Conservation (phyloP, 2,797 vertebrate species). For the Sebastes miniatus region DNA sequence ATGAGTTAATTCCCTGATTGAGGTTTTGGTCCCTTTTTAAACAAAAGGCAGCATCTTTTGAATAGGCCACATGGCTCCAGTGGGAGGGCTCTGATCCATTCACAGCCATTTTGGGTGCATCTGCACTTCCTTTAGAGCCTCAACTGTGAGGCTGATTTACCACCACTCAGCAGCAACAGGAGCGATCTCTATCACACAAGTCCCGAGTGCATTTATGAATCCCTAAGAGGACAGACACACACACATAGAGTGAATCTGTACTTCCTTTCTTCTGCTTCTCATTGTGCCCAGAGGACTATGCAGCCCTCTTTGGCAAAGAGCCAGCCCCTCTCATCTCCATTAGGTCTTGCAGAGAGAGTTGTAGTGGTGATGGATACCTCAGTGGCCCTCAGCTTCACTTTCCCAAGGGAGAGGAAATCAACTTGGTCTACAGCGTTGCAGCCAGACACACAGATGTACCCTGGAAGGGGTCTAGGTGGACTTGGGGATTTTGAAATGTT, state of each 20-base stretch:
- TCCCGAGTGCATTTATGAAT: conserved; percentile 36
- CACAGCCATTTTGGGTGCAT: conserved; percentile 67
- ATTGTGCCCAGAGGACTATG: conserved; percentile 60
- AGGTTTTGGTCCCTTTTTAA: conserved; percentile 63
- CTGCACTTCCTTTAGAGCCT: conserved; percentile 64
- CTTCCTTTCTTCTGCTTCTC: conserved; percentile 43
- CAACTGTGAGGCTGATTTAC: conserved; percentile 67
- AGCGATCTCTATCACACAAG: background rate
- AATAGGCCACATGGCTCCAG: conserved; percentile 72
- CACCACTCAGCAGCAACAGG: conserved; percentile 50
- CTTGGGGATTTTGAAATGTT: conserved; percentile 7
- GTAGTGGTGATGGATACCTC: conserved; percentile 68
- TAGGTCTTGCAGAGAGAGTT: conserved; percentile 57
- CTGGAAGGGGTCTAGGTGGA: background rate
- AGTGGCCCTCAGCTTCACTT: conserved; percentile 40
- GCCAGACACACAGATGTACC: conserved; percentile 14
- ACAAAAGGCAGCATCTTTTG: conserved; percentile 75
- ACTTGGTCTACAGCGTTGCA: conserved; percentile 8
- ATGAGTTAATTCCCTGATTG: conserved; percentile 73
- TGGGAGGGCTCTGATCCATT: conserved; percentile 71
- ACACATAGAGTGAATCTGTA: conserved; percentile 36
- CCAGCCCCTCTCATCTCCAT: conserved; percentile 70
- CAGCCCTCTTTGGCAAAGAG: conserved; percentile 51
- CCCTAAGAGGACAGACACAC: background rate
- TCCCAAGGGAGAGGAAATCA: conserved; percentile 40